Evolutionary conservation across 2,113 vertebrate species (phyloP).

Genomic region (Gadus chalcogrammus): DNA sequence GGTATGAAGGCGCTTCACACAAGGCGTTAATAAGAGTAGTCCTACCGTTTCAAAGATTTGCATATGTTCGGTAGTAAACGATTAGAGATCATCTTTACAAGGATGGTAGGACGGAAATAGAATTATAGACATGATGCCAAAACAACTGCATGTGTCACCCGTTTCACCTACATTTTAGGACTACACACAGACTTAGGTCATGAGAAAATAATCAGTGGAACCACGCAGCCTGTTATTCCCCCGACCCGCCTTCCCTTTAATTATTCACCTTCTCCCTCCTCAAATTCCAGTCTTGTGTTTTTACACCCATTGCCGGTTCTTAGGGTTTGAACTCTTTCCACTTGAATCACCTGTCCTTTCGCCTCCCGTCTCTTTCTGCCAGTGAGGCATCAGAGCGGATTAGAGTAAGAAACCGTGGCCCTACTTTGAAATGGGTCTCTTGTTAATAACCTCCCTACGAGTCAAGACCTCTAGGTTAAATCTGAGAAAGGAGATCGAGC

Average conservation of each 20-base stretch:
- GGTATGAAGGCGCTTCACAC: constrained; percentile 28
- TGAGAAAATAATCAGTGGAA: constrained; percentile 39
- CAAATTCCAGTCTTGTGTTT: constrained; percentile 33
- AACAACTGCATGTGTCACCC: too few species aligned
- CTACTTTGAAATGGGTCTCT: too few species aligned
- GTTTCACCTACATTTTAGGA: too few species aligned
- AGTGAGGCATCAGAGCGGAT: too few species aligned
- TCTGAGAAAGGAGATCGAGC: too few species aligned
- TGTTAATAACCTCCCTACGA: too few species aligned
- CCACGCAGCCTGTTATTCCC: constrained; percentile 29
- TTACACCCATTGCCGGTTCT: constrained; percentile 37
- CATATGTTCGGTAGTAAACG: too few species aligned
- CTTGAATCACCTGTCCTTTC: constrained; percentile 8
- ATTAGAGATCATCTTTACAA: too few species aligned
- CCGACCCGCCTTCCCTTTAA: constrained; percentile 45
- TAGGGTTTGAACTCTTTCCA: constrained; percentile 1
- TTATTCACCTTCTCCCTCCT: constrained; percentile 34
- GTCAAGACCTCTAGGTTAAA: too few species aligned
- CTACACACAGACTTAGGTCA: constrained; percentile 12
- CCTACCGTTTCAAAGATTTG: background rate
- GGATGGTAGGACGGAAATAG: too few species aligned
- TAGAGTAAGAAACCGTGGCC: too few species aligned
- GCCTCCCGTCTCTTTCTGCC: constrained; percentile 1
- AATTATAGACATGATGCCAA: too few species aligned
- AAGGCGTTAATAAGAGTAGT: constrained; percentile 24